Base-by-base conservation (phyloP, 2,888 invertebrate genomes). In the Pheosia gnoma region DNA sequence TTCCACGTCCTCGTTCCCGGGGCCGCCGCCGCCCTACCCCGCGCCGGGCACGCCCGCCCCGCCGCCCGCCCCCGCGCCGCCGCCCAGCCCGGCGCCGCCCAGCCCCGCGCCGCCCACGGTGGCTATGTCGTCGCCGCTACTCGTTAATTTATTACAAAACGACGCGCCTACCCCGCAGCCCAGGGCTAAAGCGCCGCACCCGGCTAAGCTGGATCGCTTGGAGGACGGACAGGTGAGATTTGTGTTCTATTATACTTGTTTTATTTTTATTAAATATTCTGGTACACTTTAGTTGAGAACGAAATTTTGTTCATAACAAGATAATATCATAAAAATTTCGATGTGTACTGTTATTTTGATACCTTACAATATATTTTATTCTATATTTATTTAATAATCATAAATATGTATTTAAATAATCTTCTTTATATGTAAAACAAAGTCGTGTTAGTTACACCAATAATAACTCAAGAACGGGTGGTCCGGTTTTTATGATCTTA, bases 101-200 rank as follows among this genome's bases (percentile, higher is more conserved):
- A 74, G 63, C 65, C 79, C 59, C 63, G 74, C 70, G 54, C 83
- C 74, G 43, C 85, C 88, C 47, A 75, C 95, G 68, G 97, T 97
- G 72, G 97, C 97, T 62, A 95, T 96, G 87, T 98, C 96, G 71
- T 98, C 98, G 82, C 98, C 98, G 37, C 92, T 98, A 73, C 94
- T 98, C 71, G 98, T 98, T 45, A 98, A 98, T 89, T 91, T 98
- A 74, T 94, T 98, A 77, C 98, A 98, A 92, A 98, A 97, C 83
- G 98, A 98, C 81, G 96, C 94, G 67, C 93, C 87, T 45, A 86
- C 88, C 69, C 88, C 89, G 61, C 85, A 87, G 70, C 87, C 87
- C 8, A 69, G 88, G 61, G 67, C 86, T 71, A 89, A 86, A 69
- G 84, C 82, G 49, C 78, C 82, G 54, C 89, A 88, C 67, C 89